These are phyloP conservation scores for Ammodytes dubius DNA, from an alignment of 2,113 vertebrate species.

Conservation along the genomic window DNA sequence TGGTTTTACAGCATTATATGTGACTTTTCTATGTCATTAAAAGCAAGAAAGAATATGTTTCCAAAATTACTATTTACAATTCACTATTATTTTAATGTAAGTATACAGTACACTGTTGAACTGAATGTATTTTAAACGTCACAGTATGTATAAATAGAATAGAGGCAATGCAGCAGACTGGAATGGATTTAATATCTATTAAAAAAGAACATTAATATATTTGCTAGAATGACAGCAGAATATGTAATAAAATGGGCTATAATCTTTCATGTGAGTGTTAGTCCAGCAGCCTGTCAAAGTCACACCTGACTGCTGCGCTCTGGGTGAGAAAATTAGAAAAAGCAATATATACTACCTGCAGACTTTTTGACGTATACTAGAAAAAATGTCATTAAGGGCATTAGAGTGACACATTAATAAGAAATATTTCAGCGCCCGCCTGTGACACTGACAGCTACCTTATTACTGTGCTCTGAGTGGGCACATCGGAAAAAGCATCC, in stretches of 20 bases:
- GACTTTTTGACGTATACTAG: background rate
- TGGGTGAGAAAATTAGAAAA: conserved; percentile 20
- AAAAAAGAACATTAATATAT: conserved; percentile 4
- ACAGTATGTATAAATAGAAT: background rate
- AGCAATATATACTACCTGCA: conserved; percentile 17
- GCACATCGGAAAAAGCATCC: conserved; percentile 92
- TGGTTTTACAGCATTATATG: background rate
- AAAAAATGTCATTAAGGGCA: conserved; percentile 12
- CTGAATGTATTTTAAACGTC: background rate
- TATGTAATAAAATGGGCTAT: conserved; percentile 16
- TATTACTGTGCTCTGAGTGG: conserved; percentile 87
- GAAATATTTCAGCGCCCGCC: conserved; percentile 8
- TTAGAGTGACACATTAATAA: conserved; percentile 41
- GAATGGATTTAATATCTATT: conserved; percentile 7
- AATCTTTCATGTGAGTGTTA: conserved; percentile 5
- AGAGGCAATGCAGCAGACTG: background rate
- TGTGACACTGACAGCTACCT: conserved; percentile 83
- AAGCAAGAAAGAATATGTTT: background rate
- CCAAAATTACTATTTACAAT: background rate
- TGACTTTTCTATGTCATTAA: background rate
- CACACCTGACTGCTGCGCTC: background rate
- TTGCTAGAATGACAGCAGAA: conserved; percentile 11
- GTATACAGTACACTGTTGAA: background rate
- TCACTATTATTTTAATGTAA: background rate
- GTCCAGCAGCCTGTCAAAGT: conserved; percentile 1